Evolutionary conservation across 2,888 invertebrate species (phyloP).

Genomic region (Thysanoteuthis rhombus): DNA sequence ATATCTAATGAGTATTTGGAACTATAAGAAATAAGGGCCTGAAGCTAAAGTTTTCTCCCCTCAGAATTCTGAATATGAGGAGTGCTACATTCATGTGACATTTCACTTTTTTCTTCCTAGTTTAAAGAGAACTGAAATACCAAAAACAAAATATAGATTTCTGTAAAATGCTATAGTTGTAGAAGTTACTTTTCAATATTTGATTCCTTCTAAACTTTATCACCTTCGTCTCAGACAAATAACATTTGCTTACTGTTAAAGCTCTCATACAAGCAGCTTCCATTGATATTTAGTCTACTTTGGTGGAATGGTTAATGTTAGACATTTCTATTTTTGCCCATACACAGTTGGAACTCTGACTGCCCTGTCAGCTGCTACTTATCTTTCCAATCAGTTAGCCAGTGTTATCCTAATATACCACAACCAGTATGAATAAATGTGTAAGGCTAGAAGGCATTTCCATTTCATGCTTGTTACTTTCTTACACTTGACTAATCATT

Average conservation of each 20-base stretch:
- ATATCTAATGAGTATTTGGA: not conserved
- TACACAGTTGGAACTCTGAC: not conserved
- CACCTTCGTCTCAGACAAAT: not conserved
- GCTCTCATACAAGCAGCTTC: not conserved
- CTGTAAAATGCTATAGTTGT: too few relatives aligned
- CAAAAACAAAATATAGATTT: not conserved
- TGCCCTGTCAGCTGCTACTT: not conserved
- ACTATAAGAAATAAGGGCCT: not conserved
- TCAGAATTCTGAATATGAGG: too few relatives aligned
- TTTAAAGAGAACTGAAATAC: not conserved
- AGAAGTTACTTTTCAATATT: too few relatives aligned
- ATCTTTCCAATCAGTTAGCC: not conserved
- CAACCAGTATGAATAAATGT: not conserved
- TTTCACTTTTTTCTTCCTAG: not conserved
- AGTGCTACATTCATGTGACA: not conserved
- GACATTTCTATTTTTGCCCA: too few relatives aligned
- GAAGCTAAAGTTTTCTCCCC: not conserved
- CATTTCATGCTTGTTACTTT: constrained; percentile 12
- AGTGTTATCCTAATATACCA: not conserved
- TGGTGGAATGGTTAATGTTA: too few relatives aligned
- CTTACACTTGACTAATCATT: not conserved
- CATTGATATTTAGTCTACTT: not conserved
- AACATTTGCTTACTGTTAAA: not conserved
- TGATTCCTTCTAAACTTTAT: not conserved
- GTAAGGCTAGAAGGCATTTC: not conserved